phyloP scores from a whole-genome alignment of 1,140 invertebrate genomes.

The Bombus consobrinus region DNA sequence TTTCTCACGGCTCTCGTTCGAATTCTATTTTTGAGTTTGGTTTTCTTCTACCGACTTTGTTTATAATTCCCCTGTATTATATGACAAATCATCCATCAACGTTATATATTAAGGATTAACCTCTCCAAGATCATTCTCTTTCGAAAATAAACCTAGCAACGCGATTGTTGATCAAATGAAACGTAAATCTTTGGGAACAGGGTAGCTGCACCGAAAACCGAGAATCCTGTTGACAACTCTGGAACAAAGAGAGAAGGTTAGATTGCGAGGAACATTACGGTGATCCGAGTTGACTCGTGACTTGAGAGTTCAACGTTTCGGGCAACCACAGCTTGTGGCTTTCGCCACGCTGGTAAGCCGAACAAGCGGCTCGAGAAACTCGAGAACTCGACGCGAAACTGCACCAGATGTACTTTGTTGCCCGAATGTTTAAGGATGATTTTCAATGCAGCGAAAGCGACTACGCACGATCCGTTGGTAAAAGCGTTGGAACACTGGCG shows the following conservation, averaged over 20 bases:
- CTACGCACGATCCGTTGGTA: background rate
- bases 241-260: background rate
- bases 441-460: background rate
- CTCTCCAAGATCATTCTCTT: background rate
- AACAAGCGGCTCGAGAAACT: conserved; percentile 26
- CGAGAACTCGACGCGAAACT: background rate
- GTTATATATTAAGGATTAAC: no score
- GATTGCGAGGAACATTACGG: background rate
- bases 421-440: background rate
- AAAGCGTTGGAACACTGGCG: background rate
- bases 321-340: conserved; percentile 6
- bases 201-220: background rate
- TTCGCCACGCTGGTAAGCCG: no score
- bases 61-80: no score
- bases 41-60: no score
- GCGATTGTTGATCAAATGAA: background rate
- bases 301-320: conserved; percentile 34
- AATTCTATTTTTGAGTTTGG: no score
- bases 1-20: no score
- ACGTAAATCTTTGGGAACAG: background rate
- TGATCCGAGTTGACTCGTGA: conserved; percentile 27
- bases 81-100: no score
- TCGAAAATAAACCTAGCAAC: background rate
- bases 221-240: conserved; percentile 18
- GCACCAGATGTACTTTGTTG: no score